Evolutionary conservation across 2,888 invertebrate genomes (phyloP).

Genomic region (Dendrolimus houi): DNA sequence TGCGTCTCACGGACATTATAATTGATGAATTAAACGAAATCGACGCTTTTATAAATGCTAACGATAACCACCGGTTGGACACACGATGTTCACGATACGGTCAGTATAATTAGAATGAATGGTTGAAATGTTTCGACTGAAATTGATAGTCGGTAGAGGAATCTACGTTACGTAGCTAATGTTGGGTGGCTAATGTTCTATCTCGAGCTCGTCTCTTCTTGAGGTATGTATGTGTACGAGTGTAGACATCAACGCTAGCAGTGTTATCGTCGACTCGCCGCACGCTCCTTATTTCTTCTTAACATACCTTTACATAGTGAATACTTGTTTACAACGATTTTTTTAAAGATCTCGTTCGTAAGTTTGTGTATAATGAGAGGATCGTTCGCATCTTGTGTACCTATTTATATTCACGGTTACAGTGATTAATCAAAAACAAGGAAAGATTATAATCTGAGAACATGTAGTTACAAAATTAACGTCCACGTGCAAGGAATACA

Average conservation of each 20-base stretch:
- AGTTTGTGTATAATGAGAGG: conserved; percentile 23
- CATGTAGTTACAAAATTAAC: conserved; percentile 24
- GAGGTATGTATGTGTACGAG: conserved; percentile 9
- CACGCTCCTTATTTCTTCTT: conserved; percentile 12
- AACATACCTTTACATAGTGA: conserved; percentile 28
- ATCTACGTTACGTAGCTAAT: conserved; percentile 33
- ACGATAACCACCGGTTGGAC: conserved; percentile 49
- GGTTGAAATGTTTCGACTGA: conserved; percentile 40
- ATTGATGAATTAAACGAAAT: conserved; percentile 64
- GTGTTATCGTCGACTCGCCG: conserved; percentile 4
- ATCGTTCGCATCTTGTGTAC: conserved; percentile 33
- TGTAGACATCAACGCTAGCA: conserved; percentile 6
- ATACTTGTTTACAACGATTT: conserved; percentile 48
- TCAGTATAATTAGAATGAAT: conserved; percentile 63
- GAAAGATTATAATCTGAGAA: conserved; percentile 35
- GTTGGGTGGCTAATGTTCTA: conserved; percentile 36
- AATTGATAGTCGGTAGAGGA: conserved; percentile 42
- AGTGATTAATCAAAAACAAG: conserved; percentile 35
- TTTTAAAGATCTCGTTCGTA: conserved; percentile 44
- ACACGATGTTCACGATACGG: conserved; percentile 35
- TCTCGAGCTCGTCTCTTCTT: conserved; percentile 19
- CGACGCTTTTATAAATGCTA: conserved; percentile 58
- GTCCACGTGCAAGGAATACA: neutral
- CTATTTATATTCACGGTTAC: conserved; percentile 28
- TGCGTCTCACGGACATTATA: conserved; percentile 27